These are phyloP conservation scores for Empis stercorea DNA, from an alignment of 2,888 invertebrate genomes.

Conservation along the genomic window DNA sequence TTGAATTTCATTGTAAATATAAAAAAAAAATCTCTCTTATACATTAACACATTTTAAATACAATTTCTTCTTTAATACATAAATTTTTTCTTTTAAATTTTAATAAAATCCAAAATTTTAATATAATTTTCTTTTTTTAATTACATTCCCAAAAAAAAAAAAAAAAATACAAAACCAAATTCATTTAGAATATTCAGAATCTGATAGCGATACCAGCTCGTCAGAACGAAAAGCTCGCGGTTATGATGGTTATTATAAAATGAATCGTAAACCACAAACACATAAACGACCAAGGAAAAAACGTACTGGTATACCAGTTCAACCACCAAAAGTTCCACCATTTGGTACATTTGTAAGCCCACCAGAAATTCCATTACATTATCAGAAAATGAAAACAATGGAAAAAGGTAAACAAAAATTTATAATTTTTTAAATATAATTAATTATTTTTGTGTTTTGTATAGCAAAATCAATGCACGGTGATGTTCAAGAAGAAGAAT, in stretches of 20 bases:
- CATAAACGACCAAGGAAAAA: conserved; percentile 62
- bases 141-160: too few species aligned
- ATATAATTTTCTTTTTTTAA: too few species aligned
- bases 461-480: conserved; percentile 18
- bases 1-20: too few species aligned
- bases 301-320: conserved; percentile 69
- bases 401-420: conserved; percentile 30
- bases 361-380: conserved; percentile 47
- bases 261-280: conserved; percentile 52
- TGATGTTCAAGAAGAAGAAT: conserved; percentile 45
- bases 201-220: conserved; percentile 64
- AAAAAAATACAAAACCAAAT: too few species aligned
- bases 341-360: conserved; percentile 54
- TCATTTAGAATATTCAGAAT: conserved; percentile 65
- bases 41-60: too few species aligned
- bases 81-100: too few species aligned
- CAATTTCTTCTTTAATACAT: too few species aligned
- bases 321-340: conserved; percentile 68
- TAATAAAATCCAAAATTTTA: too few species aligned
- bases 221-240: conserved; percentile 43
- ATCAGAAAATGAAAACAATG: conserved; percentile 35
- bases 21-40: too few species aligned
- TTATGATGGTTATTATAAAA: conserved; percentile 49
- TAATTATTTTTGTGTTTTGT: conserved; percentile 1
- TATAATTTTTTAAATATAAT: conserved; percentile 16